Conservation (phyloP, 2,888 invertebrate genomes). For the Cheilosia grossa region DNA sequence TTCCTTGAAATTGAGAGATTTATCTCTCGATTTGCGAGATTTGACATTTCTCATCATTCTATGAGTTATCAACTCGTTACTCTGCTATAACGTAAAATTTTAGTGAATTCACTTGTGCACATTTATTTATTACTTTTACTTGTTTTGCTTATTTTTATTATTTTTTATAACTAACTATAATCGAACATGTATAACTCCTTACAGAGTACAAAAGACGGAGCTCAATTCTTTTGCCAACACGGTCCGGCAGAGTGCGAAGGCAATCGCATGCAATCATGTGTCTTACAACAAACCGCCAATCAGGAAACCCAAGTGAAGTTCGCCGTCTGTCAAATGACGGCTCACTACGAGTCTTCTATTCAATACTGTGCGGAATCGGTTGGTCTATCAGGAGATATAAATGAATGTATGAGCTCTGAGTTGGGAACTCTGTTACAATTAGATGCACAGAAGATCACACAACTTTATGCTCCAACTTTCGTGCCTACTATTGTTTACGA, state of each 20-base stretch:
- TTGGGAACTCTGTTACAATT: conserved; percentile 83
- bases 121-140: too few species aligned
- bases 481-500: conserved; percentile 85
- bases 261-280: conserved; percentile 87
- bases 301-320: conserved; percentile 83
- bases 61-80: too few species aligned
- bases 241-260: conserved; percentile 86
- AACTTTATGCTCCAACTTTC: conserved; percentile 82
- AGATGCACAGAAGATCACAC: conserved; percentile 83
- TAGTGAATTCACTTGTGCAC: too few species aligned
- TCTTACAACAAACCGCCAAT: conserved; percentile 82
- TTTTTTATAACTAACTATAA: background rate
- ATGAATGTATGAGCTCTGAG: conserved; percentile 82
- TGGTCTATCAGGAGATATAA: conserved; percentile 81
- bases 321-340: conserved; percentile 85
- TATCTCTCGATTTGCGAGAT: too few species aligned
- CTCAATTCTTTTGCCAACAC: conserved; percentile 86
- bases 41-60: too few species aligned
- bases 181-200: background rate
- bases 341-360: conserved; percentile 81
- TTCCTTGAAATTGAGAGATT: too few species aligned
- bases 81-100: too few species aligned
- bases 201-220: conserved; percentile 80
- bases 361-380: conserved; percentile 81
- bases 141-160: background rate